Evolutionary conservation across 2,888 invertebrate species (phyloP).

Genomic region (Muschampia plurimacula): DNA sequence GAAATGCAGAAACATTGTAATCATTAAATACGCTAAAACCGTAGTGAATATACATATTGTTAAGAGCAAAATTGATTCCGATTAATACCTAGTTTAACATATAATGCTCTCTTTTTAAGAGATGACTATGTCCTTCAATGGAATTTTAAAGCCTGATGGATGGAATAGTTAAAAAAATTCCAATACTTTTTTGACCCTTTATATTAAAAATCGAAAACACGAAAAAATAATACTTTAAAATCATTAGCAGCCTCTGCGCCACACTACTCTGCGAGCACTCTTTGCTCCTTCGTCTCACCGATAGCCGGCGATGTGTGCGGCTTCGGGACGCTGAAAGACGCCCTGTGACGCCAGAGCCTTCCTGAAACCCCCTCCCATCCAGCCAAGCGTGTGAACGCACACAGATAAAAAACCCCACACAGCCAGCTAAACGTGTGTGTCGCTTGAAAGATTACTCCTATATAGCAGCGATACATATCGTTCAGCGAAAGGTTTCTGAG

Average conservation of each 20-base stretch:
- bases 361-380: constrained; percentile 72
- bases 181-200: no score
- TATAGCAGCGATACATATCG: constrained; percentile 72
- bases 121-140: no score
- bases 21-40: no score
- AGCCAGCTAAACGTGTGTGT: constrained; percentile 44
- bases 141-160: no score
- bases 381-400: constrained; percentile 46
- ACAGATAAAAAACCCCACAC: constrained; percentile 68
- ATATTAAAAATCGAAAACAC: no score
- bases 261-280: constrained; percentile 64
- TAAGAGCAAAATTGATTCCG: no score
- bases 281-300: constrained; percentile 84
- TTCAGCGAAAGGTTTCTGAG: constrained; percentile 42
- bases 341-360: constrained; percentile 80
- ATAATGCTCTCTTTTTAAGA: no score
- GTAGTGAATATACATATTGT: no score
- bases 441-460: constrained; percentile 73
- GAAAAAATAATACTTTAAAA: constrained; percentile 8
- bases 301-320: constrained; percentile 82
- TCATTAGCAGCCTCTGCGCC: constrained; percentile 38
- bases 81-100: no score
- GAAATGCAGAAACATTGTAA: no score
- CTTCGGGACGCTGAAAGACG: constrained; percentile 84
- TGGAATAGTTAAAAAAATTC: no score